These are phyloP conservation scores for Escarpia spicata DNA, from an alignment of 2,888 invertebrate genomes.

Conservation along the genomic window DNA sequence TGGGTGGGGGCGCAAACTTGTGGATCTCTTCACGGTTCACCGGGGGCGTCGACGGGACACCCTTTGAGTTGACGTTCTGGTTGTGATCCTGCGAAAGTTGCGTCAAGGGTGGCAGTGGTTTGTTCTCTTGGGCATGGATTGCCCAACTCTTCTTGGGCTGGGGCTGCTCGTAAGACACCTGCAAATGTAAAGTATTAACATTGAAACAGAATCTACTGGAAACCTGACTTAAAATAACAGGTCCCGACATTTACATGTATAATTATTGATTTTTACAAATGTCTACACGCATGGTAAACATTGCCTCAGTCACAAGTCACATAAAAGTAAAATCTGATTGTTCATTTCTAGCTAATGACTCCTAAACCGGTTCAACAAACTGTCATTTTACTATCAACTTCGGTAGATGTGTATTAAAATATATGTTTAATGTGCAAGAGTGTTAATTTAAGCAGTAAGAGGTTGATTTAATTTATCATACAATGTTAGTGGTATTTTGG, in stretches of 20 bases:
- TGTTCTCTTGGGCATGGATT: constrained; percentile 1
- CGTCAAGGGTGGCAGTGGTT: background rate
- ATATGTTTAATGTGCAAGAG: background rate
- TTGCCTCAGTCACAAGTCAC: background rate
- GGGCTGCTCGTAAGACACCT: background rate
- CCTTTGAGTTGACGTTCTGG: background rate
- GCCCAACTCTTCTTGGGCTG: constrained; percentile 2
- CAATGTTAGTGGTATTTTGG: too few relatives aligned
- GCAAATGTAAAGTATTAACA: background rate
- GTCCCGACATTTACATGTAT: background rate
- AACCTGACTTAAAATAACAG: background rate
- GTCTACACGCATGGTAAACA: background rate
- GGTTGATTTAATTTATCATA: background rate
- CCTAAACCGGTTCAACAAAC: background rate
- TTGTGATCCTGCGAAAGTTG: constrained; percentile 3
- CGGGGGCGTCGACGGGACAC: constrained; percentile 23
- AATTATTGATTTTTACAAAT: background rate
- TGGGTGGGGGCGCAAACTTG: constrained; percentile 45
- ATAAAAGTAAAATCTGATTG: background rate
- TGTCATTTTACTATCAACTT: background rate
- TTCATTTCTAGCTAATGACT: background rate
- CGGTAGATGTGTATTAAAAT: background rate
- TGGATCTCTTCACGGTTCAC: constrained; percentile 41
- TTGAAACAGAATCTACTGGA: background rate
- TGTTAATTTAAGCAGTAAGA: background rate